Percentiles rank a stretch among this genome's conserved stretches.
phyloP scores from a whole-genome alignment of 2,113 vertebrate genomes.

The Trichechus manatus region DNA sequence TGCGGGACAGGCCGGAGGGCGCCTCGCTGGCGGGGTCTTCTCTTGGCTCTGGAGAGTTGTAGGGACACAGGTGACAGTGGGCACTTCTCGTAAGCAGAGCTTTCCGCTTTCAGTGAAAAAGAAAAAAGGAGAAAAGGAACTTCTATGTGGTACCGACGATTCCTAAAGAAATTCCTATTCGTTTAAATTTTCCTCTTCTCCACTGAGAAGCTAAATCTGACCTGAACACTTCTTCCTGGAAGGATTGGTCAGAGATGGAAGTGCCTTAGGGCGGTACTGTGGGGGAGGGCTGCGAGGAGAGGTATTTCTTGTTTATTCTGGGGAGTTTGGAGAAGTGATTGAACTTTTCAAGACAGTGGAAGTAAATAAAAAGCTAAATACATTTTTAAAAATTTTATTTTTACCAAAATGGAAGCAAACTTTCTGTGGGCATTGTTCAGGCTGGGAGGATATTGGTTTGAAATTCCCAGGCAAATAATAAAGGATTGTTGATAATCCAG shows the following conservation, averaged over 20 bases:
- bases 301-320: conserved; percentile 5
- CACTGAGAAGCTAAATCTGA: neutral
- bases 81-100: neutral
- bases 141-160: neutral
- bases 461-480: conserved; percentile 52
- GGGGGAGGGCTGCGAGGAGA: neutral
- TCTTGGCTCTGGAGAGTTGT: neutral
- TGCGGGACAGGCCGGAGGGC: conserved; percentile 6
- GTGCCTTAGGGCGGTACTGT: neutral
- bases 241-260: neutral
- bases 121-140: neutral
- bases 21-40: neutral
- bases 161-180: neutral
- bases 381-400: neutral
- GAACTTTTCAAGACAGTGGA: conserved; percentile 26
- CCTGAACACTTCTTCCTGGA: too few relatives aligned
- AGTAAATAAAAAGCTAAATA: conserved; percentile 32
- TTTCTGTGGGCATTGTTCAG: conserved; percentile 1
- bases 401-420: neutral
- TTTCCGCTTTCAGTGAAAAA: neutral
- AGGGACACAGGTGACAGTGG: neutral
- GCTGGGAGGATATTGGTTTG: conserved; percentile 18
- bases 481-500: conserved; percentile 56
- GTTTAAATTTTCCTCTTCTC: neutral
- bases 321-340: neutral